Percentiles rank a stretch among this genome's conserved stretches.
These are phyloP conservation scores for Xenopus tropicalis DNA, from an alignment of 2,113 vertebrate species.

Conservation along the genomic window DNA sequence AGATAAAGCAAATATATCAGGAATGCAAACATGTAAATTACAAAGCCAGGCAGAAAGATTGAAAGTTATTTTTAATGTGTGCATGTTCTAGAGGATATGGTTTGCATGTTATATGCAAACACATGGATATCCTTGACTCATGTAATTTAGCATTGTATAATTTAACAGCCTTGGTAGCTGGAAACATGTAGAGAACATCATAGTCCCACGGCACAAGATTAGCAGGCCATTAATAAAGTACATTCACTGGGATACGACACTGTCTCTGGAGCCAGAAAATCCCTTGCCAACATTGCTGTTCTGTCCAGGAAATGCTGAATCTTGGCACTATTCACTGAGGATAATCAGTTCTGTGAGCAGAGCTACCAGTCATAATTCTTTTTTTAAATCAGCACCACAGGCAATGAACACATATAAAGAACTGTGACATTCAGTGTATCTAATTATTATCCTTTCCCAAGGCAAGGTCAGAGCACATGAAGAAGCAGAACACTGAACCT, in stretches of 20 bases:
- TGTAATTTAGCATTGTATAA: neutral
- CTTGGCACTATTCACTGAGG: slow-evolving; percentile 18
- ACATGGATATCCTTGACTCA: slow-evolving; percentile 10
- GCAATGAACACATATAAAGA: neutral
- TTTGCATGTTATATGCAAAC: slow-evolving; percentile 14
- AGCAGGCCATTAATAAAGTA: slow-evolving; percentile 42
- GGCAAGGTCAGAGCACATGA: slow-evolving; percentile 13
- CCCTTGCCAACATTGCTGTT: slow-evolving; percentile 32
- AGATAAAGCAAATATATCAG: slow-evolving; percentile 15
- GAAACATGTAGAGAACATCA: slow-evolving; percentile 30
- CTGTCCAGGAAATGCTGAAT: slow-evolving; percentile 38
- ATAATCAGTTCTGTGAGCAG: slow-evolving; percentile 19
- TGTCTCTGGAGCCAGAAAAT: slow-evolving; percentile 8
- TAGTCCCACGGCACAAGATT: slow-evolving; percentile 34
- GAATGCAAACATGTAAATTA: slow-evolving; percentile 17
- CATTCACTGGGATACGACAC: slow-evolving; percentile 30
- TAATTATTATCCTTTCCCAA: slow-evolving; percentile 22
- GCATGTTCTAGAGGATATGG: neutral
- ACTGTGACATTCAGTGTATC: slow-evolving; percentile 12
- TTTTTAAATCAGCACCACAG: slow-evolving; percentile 4
- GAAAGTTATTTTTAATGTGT: neutral
- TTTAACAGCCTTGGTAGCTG: slow-evolving; percentile 5
- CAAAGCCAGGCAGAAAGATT: neutral
- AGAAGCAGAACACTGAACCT: too few species aligned
- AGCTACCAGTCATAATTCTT: slow-evolving; percentile 10